These are phyloP conservation scores for Pterocles gutturalis DNA, from an alignment of 2,113 vertebrate species.

Conservation along the genomic window DNA sequence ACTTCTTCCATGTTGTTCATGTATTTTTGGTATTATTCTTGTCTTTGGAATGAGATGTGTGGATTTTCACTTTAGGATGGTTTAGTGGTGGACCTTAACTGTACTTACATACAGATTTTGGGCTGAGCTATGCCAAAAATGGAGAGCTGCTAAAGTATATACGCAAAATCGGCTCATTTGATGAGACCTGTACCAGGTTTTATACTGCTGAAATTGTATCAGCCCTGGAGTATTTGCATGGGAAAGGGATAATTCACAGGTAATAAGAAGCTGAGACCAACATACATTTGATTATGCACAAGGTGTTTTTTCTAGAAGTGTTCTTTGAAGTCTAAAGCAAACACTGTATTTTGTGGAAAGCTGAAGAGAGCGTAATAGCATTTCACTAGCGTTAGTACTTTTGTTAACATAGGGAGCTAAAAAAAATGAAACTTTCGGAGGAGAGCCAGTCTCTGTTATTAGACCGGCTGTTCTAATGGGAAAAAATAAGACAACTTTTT, in stretches of 20 bases:
- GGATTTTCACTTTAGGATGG: not conserved
- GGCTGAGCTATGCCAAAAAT: constrained; percentile 98
- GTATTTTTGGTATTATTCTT: not conserved
- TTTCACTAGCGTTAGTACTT: not conserved
- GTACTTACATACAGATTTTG: constrained; percentile 87
- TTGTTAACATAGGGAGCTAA: not conserved
- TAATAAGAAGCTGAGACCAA: constrained; percentile 53
- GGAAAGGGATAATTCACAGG: constrained; percentile 98
- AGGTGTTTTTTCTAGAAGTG: not conserved
- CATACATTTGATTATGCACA: not conserved
- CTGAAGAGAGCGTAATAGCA: not conserved
- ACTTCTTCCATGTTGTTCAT: not conserved
- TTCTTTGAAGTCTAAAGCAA: not conserved
- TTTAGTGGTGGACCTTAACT: constrained; percentile 73
- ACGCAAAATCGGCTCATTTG: constrained; percentile 98
- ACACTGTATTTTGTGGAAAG: not conserved
- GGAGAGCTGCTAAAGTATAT: constrained; percentile 98
- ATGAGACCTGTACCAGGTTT: constrained; percentile 98
- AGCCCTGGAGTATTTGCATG: constrained; percentile 95
- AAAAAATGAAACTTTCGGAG: not conserved
- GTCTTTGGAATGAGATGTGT: not conserved
- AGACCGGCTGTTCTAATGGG: not conserved
- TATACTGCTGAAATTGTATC: constrained; percentile 97
- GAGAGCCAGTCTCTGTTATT: not conserved
- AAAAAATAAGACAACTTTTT: not conserved